A percentile compares a stretch with the other conserved stretches of the same genome.
Evolutionary conservation across 1,140 invertebrate genomes (phyloP).

Genomic region (Chymomyza costata): DNA sequence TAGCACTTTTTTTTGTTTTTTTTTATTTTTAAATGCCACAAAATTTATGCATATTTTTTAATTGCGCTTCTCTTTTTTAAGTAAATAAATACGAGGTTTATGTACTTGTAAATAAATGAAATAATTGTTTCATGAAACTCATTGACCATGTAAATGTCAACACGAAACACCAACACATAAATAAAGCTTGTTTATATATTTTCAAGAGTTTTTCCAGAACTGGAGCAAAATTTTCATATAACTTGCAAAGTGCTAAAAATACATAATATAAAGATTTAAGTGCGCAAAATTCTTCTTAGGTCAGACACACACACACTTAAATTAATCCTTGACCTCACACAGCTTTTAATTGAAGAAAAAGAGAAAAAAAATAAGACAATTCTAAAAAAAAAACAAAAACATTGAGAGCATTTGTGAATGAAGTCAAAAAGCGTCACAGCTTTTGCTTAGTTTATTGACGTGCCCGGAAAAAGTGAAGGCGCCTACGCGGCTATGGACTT

Average conservation of each 20-base stretch:
- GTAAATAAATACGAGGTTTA: too few relatives aligned
- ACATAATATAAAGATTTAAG: background rate
- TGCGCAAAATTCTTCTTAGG: too few relatives aligned
- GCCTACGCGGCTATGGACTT: too few relatives aligned
- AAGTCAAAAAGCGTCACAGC: background rate
- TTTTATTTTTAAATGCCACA: background rate
- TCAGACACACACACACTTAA: constrained; percentile 16
- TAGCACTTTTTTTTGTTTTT: constrained; percentile 35
- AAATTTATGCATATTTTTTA: constrained; percentile 49
- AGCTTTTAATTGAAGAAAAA: constrained; percentile 55
- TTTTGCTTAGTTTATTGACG: too few relatives aligned
- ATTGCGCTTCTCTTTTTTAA: constrained; percentile 32
- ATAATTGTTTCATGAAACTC: constrained; percentile 32
- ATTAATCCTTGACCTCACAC: constrained; percentile 63
- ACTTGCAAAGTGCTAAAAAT: too few relatives aligned
- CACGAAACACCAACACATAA: too few relatives aligned
- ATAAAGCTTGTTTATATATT: too few relatives aligned
- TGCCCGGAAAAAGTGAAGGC: too few relatives aligned
- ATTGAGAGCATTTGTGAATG: constrained; percentile 1
- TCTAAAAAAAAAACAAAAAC: too few relatives aligned
- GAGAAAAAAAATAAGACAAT: too few relatives aligned
- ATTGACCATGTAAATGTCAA: constrained; percentile 38
- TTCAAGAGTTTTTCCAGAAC: too few relatives aligned
- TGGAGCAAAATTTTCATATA: constrained; percentile 19
- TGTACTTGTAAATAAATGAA: too few relatives aligned